Conservation (phyloP, 2,888 invertebrate genomes). For the Hartigia nigra region DNA sequence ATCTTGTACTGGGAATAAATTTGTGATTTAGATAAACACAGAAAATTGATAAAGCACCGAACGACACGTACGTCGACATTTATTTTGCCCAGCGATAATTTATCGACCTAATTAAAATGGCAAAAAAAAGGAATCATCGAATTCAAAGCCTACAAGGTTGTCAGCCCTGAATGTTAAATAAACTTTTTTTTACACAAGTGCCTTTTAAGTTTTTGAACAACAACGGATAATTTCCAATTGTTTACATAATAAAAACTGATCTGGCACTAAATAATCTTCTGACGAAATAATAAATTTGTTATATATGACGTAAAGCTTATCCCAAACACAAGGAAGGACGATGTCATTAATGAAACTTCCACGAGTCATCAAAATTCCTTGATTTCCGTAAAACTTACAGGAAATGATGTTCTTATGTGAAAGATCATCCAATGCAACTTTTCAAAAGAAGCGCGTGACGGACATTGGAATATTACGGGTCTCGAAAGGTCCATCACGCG, state of each 20-base stretch:
- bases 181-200: background rate
- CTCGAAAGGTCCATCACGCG: background rate
- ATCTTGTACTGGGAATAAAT: background rate
- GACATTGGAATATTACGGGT: background rate
- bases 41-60: background rate
- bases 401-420: background rate
- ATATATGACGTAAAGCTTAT: background rate
- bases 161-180: background rate
- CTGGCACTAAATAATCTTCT: background rate
- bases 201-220: background rate
- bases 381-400: background rate
- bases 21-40: background rate
- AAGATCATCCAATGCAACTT: background rate
- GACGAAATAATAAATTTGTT: background rate
- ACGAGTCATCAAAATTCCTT: background rate
- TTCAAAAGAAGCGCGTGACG: background rate
- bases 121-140: background rate
- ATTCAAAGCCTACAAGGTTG: background rate
- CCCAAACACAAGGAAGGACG: background rate
- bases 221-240: too few relatives aligned
- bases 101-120: background rate
- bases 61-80: background rate
- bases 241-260: background rate
- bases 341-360: background rate
- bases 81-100: background rate